phyloP scores from a whole-genome alignment of 2,113 vertebrate species.

The Hyperopisus bebe region DNA sequence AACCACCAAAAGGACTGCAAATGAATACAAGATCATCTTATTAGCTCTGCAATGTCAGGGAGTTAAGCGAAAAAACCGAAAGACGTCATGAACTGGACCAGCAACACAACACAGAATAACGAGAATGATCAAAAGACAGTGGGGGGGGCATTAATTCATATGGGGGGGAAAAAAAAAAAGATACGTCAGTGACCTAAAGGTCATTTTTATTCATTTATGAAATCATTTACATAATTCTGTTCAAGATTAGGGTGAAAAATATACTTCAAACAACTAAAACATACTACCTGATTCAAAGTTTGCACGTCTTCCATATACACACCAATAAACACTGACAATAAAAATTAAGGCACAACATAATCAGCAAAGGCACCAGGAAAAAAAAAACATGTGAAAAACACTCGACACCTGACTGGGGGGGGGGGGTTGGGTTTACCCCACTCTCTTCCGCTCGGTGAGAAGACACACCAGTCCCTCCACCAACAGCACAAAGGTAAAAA shows the following conservation, averaged over 20 bases:
- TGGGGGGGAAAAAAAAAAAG: not conserved
- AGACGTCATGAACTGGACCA: not conserved
- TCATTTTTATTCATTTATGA: not conserved
- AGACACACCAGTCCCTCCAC: not conserved
- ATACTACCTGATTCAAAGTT: constrained; percentile 6
- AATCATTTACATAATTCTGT: constrained; percentile 16
- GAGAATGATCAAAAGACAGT: not conserved
- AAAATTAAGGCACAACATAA: constrained; percentile 21
- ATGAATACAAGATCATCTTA: not conserved
- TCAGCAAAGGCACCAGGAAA: constrained; percentile 5
- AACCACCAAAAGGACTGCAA: not conserved
- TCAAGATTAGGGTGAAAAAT: not conserved
- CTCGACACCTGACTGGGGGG: not conserved
- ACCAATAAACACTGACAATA: constrained; percentile 5
- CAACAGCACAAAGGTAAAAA: not conserved
- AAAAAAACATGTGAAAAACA: not conserved
- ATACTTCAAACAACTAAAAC: not conserved
- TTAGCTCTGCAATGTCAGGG: not conserved
- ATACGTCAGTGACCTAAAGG: not conserved
- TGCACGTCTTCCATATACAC: not conserved
- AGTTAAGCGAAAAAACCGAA: not conserved
- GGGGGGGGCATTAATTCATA: not conserved
- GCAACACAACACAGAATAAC: not conserved
- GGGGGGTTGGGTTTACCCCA: not conserved
- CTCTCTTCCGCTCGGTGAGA: not conserved